These are phyloP conservation scores for Caiman crocodilus DNA, from an alignment of 2,797 vertebrate genomes.

Conservation along the genomic window DNA sequence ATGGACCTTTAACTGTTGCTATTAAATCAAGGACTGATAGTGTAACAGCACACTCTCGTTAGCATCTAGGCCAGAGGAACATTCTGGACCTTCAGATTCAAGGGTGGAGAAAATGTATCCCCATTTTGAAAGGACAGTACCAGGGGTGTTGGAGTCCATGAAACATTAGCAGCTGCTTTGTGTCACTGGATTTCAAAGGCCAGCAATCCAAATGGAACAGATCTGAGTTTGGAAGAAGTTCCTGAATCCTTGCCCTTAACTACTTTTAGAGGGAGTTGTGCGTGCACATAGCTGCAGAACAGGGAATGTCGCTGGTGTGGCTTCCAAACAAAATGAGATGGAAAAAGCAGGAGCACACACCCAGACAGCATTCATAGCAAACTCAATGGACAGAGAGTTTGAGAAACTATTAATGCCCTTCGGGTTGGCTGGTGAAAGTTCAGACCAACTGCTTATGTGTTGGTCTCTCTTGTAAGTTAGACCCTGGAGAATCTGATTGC, in stretches of 20 bases:
- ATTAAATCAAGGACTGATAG: background rate
- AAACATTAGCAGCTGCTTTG: background rate
- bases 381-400: background rate
- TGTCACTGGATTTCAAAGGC: background rate
- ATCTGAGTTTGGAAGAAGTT: fast-evolving
- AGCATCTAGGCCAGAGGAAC: background rate
- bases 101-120: background rate
- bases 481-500: background rate
- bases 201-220: background rate
- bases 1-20: background rate
- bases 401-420: background rate
- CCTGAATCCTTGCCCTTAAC: background rate
- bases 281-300: background rate
- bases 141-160: background rate
- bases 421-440: background rate
- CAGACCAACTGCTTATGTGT: background rate
- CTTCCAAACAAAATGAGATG: fast-evolving
- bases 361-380: fast-evolving
- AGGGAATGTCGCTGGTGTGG: background rate
- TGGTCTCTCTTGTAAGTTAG: too few relatives aligned
- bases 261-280: background rate
- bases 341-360: background rate
- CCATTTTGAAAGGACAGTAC: background rate
- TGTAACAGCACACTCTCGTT: background rate
- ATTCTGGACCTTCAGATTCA: background rate